Evolutionary conservation across 2,888 invertebrate genomes (phyloP).

Genomic region (Orthonevra nobilis): DNA sequence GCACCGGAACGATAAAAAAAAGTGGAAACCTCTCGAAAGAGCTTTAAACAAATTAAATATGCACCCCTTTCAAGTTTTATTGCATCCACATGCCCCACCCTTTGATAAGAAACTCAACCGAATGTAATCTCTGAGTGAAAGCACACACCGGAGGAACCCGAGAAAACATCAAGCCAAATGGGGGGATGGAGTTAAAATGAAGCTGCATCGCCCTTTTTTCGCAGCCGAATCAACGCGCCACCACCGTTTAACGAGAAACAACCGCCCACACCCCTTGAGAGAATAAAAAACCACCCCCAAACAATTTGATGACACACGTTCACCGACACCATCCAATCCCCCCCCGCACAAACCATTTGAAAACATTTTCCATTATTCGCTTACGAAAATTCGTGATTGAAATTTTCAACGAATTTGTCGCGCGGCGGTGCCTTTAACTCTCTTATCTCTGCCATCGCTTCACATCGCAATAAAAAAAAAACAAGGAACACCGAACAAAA

Average conservation of each 20-base stretch:
- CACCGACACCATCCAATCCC: constrained; percentile 8
- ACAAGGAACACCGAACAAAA: constrained; percentile 7
- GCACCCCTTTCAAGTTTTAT: constrained; percentile 62
- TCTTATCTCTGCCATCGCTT: constrained; percentile 26
- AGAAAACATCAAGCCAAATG: neutral
- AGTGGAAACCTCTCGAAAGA: constrained; percentile 16
- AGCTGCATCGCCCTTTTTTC: constrained; percentile 51
- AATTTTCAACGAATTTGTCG: constrained; percentile 69
- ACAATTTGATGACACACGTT: constrained; percentile 69
- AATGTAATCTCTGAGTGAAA: no score
- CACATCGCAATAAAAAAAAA: constrained; percentile 27
- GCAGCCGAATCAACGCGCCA: constrained; percentile 47
- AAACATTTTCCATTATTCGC: constrained; percentile 57
- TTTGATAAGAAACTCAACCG: constrained; percentile 42
- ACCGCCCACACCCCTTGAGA: neutral
- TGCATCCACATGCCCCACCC: neutral
- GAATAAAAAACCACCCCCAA: constrained; percentile 19
- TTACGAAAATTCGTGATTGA: constrained; percentile 69
- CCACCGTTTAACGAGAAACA: constrained; percentile 46
- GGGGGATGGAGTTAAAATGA: constrained; percentile 1
- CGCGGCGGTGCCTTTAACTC: constrained; percentile 27
- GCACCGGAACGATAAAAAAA: neutral
- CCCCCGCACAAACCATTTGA: neutral
- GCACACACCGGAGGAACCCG: constrained; percentile 6
- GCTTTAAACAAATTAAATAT: constrained; percentile 52